Percentiles rank a stretch among this genome's conserved stretches.
phyloP scores from a whole-genome alignment of 2,888 invertebrate species.

The Polia nebulosa region DNA sequence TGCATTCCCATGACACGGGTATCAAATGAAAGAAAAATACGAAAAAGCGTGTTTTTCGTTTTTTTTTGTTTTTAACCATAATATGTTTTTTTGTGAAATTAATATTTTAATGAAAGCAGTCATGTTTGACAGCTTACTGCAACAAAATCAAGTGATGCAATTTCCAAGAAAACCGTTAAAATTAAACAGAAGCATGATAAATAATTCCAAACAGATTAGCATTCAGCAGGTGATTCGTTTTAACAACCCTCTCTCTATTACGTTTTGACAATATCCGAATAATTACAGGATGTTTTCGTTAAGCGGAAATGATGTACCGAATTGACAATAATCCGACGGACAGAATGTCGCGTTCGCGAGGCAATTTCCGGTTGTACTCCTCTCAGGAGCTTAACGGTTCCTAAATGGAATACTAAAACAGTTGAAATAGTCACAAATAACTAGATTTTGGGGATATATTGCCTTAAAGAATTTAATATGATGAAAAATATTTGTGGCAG shows the following conservation, averaged over 20 bases:
- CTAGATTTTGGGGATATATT: slow-evolving; percentile 40
- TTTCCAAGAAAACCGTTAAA: slow-evolving; percentile 30
- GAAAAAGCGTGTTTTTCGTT: no score
- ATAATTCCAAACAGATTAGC: slow-evolving; percentile 62
- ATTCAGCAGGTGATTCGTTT: slow-evolving; percentile 75
- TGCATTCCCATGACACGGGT: no score
- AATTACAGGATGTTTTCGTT: slow-evolving; percentile 85
- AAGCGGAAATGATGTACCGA: slow-evolving; percentile 86
- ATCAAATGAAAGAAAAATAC: no score
- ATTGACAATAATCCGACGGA: slow-evolving; percentile 84
- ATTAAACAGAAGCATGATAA: slow-evolving; percentile 52
- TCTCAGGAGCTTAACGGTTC: slow-evolving; percentile 72
- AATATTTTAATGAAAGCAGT: not conserved
- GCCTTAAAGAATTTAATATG: slow-evolving; percentile 45
- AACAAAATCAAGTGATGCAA: not conserved
- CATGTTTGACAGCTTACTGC: not conserved
- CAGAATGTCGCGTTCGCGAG: slow-evolving; percentile 83
- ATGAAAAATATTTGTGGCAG: slow-evolving; percentile 46
- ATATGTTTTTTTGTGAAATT: no score
- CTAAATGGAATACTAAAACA: slow-evolving; percentile 67
- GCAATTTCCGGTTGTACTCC: slow-evolving; percentile 84
- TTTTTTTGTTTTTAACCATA: no score
- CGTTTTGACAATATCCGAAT: slow-evolving; percentile 84
- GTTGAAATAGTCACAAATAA: slow-evolving; percentile 62
- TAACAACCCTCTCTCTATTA: slow-evolving; percentile 76